A percentile compares a stretch with the other conserved stretches of the same genome.
Conservation (phyloP, 2,797 vertebrate species). For the Glyptemys insculpta region DNA sequence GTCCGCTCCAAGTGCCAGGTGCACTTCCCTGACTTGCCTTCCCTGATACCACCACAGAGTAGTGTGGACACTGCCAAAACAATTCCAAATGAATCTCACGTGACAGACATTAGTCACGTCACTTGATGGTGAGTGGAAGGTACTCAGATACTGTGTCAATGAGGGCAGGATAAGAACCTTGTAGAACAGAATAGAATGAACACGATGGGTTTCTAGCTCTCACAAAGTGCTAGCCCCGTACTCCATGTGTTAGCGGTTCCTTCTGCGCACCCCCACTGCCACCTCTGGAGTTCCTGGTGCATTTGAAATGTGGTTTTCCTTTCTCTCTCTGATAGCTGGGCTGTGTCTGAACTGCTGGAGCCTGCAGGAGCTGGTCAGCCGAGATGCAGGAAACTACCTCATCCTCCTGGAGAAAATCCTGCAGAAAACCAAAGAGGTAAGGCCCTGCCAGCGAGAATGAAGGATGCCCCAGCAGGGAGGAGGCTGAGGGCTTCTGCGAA, state of each 20-base stretch:
- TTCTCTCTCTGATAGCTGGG: constrained; percentile 81
- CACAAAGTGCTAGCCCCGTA: fast-evolving
- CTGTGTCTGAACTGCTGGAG: constrained; percentile 98
- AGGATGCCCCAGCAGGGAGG: fast-evolving
- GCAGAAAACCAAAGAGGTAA: constrained; percentile 91
- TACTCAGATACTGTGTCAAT: not conserved
- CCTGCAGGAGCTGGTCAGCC: constrained; percentile 94
- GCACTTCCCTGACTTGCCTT: not conserved
- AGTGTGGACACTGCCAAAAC: not conserved
- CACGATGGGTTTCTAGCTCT: fast-evolving
- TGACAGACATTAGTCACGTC: not conserved
- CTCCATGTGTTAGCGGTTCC: not conserved
- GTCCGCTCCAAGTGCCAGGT: not conserved
- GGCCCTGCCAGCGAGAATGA: fast-evolving
- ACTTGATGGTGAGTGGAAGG: not conserved
- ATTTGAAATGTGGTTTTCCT: not conserved
- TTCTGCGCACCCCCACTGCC: not conserved
- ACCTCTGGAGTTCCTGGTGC: not conserved
- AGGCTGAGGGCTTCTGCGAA: not conserved
- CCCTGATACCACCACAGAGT: not conserved
- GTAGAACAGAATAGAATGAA: fast-evolving
- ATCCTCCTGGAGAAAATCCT: constrained; percentile 96
- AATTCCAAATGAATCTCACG: not conserved
- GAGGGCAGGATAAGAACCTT: fast-evolving
- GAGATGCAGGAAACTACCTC: constrained; percentile 92